A percentile compares a stretch with the other conserved stretches of the same genome.
These are phyloP conservation scores for Chaenodraco wilsoni DNA, from an alignment of 2,797 vertebrate genomes.

Conservation along the genomic window DNA sequence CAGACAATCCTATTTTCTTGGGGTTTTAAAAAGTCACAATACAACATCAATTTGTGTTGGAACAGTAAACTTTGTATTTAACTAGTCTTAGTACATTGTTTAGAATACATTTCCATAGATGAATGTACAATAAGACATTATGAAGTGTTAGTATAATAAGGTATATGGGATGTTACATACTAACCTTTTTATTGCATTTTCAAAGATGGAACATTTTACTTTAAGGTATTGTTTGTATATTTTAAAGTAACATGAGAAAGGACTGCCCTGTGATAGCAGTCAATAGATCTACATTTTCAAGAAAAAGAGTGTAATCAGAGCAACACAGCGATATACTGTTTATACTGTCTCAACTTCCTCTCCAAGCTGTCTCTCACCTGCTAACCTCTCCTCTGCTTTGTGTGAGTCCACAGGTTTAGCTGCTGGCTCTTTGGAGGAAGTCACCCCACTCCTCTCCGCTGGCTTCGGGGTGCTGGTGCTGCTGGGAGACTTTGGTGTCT, in stretches of 20 bases:
- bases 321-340: too few relatives aligned
- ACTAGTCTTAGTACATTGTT: neutral
- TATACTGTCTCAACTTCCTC: neutral
- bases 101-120: neutral
- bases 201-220: neutral
- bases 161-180: neutral
- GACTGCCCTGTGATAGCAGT: too few relatives aligned
- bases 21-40: neutral
- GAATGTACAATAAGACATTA: neutral
- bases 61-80: too few relatives aligned
- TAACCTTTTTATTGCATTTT: neutral
- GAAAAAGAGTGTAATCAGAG: too few relatives aligned
- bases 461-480: conserved; percentile 51
- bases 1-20: neutral
- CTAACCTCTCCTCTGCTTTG: conserved; percentile 89
- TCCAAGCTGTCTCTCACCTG: conserved; percentile 83
- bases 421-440: conserved; percentile 60
- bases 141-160: neutral
- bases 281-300: too few relatives aligned
- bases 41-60: neutral
- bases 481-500: conserved; percentile 80
- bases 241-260: neutral
- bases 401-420: conserved; percentile 83
- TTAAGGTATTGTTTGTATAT: neutral
- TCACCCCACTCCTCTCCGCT: conserved; percentile 63